Base-by-base conservation (phyloP, 2,797 vertebrate genomes). In the Acanthis flammea region DNA sequence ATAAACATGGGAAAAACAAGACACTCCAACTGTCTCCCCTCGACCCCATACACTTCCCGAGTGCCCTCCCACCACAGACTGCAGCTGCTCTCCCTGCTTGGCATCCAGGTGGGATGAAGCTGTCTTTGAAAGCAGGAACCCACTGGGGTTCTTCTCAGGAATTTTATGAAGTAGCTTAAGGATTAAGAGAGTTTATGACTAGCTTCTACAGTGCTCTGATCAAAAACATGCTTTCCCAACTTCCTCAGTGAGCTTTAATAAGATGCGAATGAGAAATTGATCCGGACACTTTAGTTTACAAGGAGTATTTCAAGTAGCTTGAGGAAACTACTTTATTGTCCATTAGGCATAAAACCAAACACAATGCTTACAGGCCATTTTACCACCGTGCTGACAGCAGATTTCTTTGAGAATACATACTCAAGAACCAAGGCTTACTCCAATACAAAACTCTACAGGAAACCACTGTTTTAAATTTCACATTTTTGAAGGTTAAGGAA, bases 31-130 rank as follows among this genome's bases (percentile, higher is more conserved):
- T 7, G 15, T 7, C 14, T 72, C 53, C 35, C 51, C 51, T 25
- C 1, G 5, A n/a, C 10, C 47, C 41, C 1, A 0, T 4, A 28
- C 27, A 5, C 18, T 27, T 53, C 39, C 50, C 1, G 0, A 0
- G 0, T 12, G 37, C 9, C 14, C 31, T 76, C 51, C 55, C 79
- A 83, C 48, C 70, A 42, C 0, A 0, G 14, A 28, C 27, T 3
- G 19, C 68, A 73, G 50, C 82, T 67, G 67, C 48, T 54, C 50
- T 12, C 45, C 45, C 51, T 23, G 16, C 21, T 31, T 42, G n/a
- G 54, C 41, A 58, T 55, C 55, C 72, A 83, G 61, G 65, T 65
- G 61, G 74, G 68, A 68, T 5, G 51, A 77, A 68, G 50, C 35
- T 22, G 55, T 22, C 51, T 62, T n/a, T 39, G 72, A 71, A 80